Percentiles rank a stretch among this genome's conserved stretches.
Conservation (phyloP, 2,888 invertebrate species). For the Philopedon plagiatum region DNA sequence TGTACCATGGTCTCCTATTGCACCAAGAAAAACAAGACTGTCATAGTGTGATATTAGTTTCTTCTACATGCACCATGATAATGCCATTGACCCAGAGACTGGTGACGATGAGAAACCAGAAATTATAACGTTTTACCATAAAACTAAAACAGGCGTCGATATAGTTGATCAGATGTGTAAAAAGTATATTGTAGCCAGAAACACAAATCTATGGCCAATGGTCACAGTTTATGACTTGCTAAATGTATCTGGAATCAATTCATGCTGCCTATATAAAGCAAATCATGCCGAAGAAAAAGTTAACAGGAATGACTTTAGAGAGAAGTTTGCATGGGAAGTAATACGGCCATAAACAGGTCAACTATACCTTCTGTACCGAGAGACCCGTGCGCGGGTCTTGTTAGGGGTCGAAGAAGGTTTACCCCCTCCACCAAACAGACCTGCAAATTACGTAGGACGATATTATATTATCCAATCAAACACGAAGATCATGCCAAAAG, state of each 20-base stretch:
- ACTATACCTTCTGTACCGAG: background rate
- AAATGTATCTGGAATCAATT: slow-evolving; percentile 16
- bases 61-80: slow-evolving; percentile 43
- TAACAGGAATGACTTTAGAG: background rate
- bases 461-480: too few species aligned
- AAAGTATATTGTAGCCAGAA: background rate
- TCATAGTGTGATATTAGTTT: too few species aligned
- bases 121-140: slow-evolving; percentile 57
- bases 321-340: background rate
- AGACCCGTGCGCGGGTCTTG: background rate
- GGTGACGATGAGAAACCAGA: slow-evolving; percentile 46
- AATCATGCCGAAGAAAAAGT: slow-evolving; percentile 5
- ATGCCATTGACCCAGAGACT: slow-evolving; percentile 31
- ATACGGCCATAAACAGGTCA: background rate
- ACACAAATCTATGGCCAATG: slow-evolving; percentile 6
- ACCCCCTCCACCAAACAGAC: too few species aligned
- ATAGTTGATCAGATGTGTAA: slow-evolving; percentile 54
- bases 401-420: too few species aligned
- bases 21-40: slow-evolving; percentile 48
- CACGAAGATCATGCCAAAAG: too few species aligned
- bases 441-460: too few species aligned
- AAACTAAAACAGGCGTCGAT: slow-evolving; percentile 57
- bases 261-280: slow-evolving; percentile 16
- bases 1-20: slow-evolving; percentile 51
- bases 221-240: background rate